phyloP scores from a whole-genome alignment of 2,888 invertebrate genomes.

The Timandra comae region DNA sequence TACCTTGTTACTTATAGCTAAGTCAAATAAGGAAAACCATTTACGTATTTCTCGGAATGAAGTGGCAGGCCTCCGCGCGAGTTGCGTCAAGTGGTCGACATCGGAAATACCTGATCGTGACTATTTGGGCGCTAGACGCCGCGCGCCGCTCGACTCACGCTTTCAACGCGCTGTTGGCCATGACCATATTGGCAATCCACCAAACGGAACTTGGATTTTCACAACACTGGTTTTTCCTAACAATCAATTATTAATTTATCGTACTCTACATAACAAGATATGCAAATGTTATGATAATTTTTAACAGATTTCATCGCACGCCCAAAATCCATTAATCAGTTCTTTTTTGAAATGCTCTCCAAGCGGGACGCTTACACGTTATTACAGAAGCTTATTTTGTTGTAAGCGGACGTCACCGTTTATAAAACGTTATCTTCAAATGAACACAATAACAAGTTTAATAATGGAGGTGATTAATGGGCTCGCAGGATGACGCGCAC shows the following conservation, averaged over 20 bases:
- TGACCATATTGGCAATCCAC: too few species aligned
- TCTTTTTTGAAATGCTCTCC: slow-evolving; percentile 49
- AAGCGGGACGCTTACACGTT: slow-evolving; percentile 60
- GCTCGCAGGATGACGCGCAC: slow-evolving; percentile 72
- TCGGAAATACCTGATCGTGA: slow-evolving; percentile 52
- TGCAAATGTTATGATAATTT: too few species aligned
- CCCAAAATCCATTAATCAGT: slow-evolving; percentile 53
- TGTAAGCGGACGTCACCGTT: slow-evolving; percentile 71
- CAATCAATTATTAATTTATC: background rate
- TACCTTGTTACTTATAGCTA: slow-evolving; percentile 9
- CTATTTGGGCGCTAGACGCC: slow-evolving; percentile 25
- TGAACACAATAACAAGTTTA: slow-evolving; percentile 75
- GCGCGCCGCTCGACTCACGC: too few species aligned
- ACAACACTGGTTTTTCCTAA: too few species aligned
- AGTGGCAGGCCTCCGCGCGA: slow-evolving; percentile 25
- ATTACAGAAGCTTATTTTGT: slow-evolving; percentile 74
- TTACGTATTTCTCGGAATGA: slow-evolving; percentile 45
- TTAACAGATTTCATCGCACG: slow-evolving; percentile 29
- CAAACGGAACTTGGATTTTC: background rate
- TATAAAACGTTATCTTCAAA: slow-evolving; percentile 74
- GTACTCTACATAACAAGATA: background rate
- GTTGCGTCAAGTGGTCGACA: slow-evolving; percentile 32
- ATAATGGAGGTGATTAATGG: slow-evolving; percentile 75
- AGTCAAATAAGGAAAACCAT: slow-evolving; percentile 46
- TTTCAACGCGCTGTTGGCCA: background rate